Conservation (phyloP, 2,888 invertebrate genomes). For the Pristionchus entomophagus region DNA sequence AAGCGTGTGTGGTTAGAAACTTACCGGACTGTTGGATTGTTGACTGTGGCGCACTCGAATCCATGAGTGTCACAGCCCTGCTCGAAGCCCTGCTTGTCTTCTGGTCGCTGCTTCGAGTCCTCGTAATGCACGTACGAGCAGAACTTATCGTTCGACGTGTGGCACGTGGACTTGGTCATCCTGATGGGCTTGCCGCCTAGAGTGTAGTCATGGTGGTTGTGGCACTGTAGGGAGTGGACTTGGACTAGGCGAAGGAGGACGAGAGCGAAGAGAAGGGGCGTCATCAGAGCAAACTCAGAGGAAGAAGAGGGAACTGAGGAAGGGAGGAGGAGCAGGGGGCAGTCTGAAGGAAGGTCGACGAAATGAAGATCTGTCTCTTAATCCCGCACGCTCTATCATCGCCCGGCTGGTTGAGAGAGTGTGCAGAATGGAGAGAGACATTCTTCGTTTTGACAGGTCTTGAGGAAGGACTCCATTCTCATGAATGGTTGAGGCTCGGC, state of each 20-base stretch:
- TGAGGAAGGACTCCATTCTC: slow-evolving; percentile 31
- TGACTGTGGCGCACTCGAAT: not conserved
- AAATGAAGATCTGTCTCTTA: no score
- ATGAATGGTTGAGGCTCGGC: slow-evolving; percentile 28
- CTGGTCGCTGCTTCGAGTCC: not conserved
- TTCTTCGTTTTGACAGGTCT: no score
- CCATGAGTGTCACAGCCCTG: slow-evolving; percentile 66
- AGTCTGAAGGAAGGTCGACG: no score
- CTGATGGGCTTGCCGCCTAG: not conserved
- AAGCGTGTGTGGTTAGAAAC: no score
- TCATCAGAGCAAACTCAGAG: slow-evolving; percentile 4
- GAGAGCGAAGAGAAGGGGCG: not conserved
- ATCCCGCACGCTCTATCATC: no score
- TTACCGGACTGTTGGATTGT: no score
- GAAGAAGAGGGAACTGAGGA: not conserved
- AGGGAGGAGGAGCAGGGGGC: not conserved
- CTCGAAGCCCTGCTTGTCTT: slow-evolving; percentile 62
- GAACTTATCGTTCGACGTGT: not conserved
- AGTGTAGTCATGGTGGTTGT: not conserved
- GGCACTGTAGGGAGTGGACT: not conserved
- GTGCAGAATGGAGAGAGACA: no score
- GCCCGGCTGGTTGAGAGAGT: no score
- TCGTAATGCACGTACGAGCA: not conserved
- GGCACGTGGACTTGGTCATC: not conserved
- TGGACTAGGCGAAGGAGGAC: not conserved